Conservation (phyloP, 1,140 invertebrate species). For the Drosophila biarmipes region DNA sequence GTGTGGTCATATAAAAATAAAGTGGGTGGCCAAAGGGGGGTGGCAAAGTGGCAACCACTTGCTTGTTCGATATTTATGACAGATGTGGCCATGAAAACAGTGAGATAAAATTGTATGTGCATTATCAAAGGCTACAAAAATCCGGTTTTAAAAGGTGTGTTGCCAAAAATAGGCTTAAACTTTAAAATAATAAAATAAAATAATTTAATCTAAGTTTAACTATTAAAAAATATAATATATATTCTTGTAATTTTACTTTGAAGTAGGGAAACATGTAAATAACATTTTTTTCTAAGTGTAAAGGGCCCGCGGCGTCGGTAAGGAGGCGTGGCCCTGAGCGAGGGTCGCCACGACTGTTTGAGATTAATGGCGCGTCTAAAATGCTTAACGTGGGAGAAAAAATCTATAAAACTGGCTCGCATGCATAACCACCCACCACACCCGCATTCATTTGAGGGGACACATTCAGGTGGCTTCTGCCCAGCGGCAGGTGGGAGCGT, state of each 20-base stretch:
- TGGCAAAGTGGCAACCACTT: conserved; percentile 29
- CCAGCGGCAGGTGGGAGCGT: conserved; percentile 11
- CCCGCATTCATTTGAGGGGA: not conserved
- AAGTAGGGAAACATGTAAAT: too few species aligned
- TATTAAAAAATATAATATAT: too few species aligned
- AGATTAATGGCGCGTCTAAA: conserved; percentile 69
- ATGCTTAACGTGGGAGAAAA: conserved; percentile 62
- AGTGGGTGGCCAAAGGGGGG: not conserved
- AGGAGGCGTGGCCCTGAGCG: conserved; percentile 13
- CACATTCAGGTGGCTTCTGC: conserved; percentile 27
- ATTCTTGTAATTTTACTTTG: too few species aligned
- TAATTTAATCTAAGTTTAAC: too few species aligned
- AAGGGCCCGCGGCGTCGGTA: not conserved
- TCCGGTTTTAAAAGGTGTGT: too few species aligned
- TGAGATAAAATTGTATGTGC: not conserved
- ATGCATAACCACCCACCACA: conserved; percentile 2
- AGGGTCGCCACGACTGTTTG: conserved; percentile 45
- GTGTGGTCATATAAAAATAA: conserved; percentile 33
- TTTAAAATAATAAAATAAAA: too few species aligned
- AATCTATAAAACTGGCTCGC: conserved; percentile 59
- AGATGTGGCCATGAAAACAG: conserved; percentile 55
- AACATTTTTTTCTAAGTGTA: not conserved
- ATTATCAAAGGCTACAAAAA: not conserved
- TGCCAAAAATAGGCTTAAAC: too few species aligned
- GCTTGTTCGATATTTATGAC: conserved; percentile 76